Evolutionary conservation across 1,140 invertebrate genomes (phyloP), one percentile per base, ranked within the genome.

Genomic region (Druon quercuslanigerum): DNA sequence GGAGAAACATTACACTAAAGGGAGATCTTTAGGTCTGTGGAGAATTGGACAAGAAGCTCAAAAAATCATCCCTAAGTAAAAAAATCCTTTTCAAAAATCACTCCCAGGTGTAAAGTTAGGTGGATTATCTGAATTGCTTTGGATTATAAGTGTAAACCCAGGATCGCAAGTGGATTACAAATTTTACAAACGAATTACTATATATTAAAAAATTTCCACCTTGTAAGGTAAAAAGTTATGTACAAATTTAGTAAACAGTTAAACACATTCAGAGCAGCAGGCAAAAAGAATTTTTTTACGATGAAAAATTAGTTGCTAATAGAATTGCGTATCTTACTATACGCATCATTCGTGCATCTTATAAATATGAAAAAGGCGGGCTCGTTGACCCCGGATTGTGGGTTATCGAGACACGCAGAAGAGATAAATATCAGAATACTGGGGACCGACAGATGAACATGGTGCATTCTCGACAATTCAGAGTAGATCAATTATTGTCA

Each of bases 321-420:
- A 14, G 2, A 56, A 73, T 57, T 75, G 25, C 71, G n/a, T 51
- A 33, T 33, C 5, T 51, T 54, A 50, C 13, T 33, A 50, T 14
- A 11, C 13, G 14, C 33, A 16, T 33, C 14, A 66, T 66, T 40
- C 46, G n/a, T 66, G 60, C 60, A 66, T 66, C 60, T 66, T 66
- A 33, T 33, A 66, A 66, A 60, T 60, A 60, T 75, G 56, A 78
- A 82, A 75, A 80, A 82, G 78, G 71, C 78, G 77, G 80, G 82
- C 81, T 82, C 79, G 80, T 83, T 86, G 86, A 86, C 85, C 82
- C 82, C 82, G 81, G 82, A 86, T 82, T 83, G 77, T 81, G 82
- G 84, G 85, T 86, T 85, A 85, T 86, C 86, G 81, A 83, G 72
- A 70, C 79, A 78, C 54, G 76, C 73, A 57, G 74, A 73, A 70